Conservation (phyloP, 1,140 invertebrate species). For the Trichomalopsis sarcophagae region DNA sequence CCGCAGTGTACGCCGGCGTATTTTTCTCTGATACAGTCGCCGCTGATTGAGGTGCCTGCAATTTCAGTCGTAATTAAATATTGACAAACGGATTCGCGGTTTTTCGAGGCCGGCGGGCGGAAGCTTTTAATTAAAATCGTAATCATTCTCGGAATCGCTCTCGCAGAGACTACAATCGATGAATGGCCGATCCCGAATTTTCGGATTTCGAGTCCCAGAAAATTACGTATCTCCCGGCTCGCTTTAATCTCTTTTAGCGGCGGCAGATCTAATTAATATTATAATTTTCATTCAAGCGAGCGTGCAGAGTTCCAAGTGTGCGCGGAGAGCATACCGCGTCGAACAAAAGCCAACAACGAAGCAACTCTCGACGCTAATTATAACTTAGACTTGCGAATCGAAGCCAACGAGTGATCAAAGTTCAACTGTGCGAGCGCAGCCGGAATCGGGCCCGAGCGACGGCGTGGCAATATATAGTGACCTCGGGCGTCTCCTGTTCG, state of each 20-base stretch:
- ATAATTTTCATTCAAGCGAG: background rate
- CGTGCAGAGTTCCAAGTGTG: background rate
- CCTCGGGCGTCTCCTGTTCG: conserved; percentile 38
- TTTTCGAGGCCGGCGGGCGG: conserved; percentile 8
- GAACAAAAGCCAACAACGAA: background rate
- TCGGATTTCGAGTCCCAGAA: background rate
- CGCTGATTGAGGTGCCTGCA: conserved; percentile 40
- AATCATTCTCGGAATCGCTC: background rate
- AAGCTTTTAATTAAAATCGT: conserved; percentile 47
- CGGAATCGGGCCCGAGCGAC: background rate
- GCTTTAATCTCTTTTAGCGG: background rate
- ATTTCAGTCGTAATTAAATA: conserved; percentile 46
- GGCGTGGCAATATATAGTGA: conserved; percentile 12
- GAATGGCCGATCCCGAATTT: conserved; percentile 4
- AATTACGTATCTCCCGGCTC: background rate
- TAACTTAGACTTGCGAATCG: conserved; percentile 11
- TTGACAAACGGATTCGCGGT: conserved; percentile 32
- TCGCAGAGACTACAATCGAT: background rate
- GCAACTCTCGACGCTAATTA: conserved; percentile 1
- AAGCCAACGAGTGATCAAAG: background rate
- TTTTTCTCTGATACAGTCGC: conserved; percentile 56
- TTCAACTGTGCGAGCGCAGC: background rate
- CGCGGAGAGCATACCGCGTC: background rate
- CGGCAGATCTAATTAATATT: background rate
- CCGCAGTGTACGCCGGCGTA: conserved; percentile 57